phyloP scores from a whole-genome alignment of 1,140 invertebrate genomes.

The Acromyrmex echinatior region DNA sequence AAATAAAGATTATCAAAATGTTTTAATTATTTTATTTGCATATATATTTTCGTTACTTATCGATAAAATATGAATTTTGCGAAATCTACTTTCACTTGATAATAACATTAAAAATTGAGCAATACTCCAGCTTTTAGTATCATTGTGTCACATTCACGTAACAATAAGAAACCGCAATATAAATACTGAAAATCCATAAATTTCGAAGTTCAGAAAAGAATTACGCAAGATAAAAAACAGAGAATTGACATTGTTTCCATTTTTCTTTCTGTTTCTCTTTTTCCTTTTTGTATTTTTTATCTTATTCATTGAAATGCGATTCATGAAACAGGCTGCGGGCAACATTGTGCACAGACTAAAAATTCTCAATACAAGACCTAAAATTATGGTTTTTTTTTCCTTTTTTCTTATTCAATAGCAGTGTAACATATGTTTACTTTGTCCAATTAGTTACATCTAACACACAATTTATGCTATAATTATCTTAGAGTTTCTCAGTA shows the following conservation, averaged over 20 bases:
- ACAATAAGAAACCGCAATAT: constrained; percentile 85
- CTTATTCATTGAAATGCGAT: constrained; percentile 43
- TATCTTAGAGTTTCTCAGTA: not conserved
- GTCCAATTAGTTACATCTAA: constrained; percentile 80
- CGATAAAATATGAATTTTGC: too few relatives aligned
- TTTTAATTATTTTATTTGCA: too few relatives aligned
- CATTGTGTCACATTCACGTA: constrained; percentile 86
- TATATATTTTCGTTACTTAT: too few relatives aligned
- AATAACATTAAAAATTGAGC: constrained; percentile 86
- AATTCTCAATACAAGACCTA: constrained; percentile 79
- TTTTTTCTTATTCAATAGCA: constrained; percentile 75
- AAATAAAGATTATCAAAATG: too few relatives aligned
- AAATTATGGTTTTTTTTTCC: constrained; percentile 73
- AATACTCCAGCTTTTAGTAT: constrained; percentile 82
- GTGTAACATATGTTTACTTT: constrained; percentile 75
- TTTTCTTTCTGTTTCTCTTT: constrained; percentile 28
- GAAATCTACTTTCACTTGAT: constrained; percentile 49
- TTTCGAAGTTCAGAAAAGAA: constrained; percentile 69
- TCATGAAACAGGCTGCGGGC: constrained; percentile 59
- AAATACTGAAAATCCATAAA: constrained; percentile 84
- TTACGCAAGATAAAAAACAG: constrained; percentile 66
- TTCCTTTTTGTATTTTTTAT: constrained; percentile 15
- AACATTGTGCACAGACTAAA: constrained; percentile 76
- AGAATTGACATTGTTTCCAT: constrained; percentile 53
- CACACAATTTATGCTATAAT: constrained; percentile 28